Base-by-base conservation (phyloP, 2,888 invertebrate genomes). In the Protonemura montana region DNA sequence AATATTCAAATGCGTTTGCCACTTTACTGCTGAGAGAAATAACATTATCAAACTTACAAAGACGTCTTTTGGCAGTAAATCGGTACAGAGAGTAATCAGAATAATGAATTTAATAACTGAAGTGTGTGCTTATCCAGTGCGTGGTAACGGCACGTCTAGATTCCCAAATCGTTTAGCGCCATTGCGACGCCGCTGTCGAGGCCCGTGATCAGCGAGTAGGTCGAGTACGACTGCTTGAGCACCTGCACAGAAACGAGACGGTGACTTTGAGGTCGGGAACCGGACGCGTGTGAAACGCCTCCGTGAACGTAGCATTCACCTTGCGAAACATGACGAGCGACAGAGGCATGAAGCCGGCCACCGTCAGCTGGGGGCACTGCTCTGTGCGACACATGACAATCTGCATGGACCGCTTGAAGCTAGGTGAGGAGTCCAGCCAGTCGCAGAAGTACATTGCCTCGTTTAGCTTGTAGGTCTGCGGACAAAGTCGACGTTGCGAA, bases 401-500 rank as follows among this genome's bases (percentile, higher is more conserved):
- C 42, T 42, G 41, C 26, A 83, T 83, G n/a, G 42, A 83, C 25
- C 26, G n/a, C 42, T 83, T 83, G 28, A 42, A 83, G 28, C 42
- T 42, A 3, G 10, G 25, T n/a, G 83, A 42, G 2, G 41, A 42
- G 25, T 42, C 25, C 6, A 42, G 26, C 83, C 83, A 83, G 42
- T 83, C 42, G 28, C 26, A 13, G 83, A 6, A 13, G 83, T 83
- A 83, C 7, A 83, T 26, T 2, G 83, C 83, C 42, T 83, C 83
- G 28, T 83, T 83, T 25, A 83, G 42, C 6, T 83, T 83, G 42
- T 25, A 27, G 28, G 42, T 83, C 83, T 83, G 83, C n/a, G n/a
- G n/a, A n/a, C n/a, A n/a, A n/a, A n/a, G n/a, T n/a, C n/a, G n/a
- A n/a, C n/a, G n/a, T n/a, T n/a, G n/a, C n/a, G n/a, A n/a, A n/a